Evolutionary conservation across 2,888 invertebrate genomes (phyloP), one percentile per base, ranked within the genome.

Genomic region (Bimastos eiseni): DNA sequence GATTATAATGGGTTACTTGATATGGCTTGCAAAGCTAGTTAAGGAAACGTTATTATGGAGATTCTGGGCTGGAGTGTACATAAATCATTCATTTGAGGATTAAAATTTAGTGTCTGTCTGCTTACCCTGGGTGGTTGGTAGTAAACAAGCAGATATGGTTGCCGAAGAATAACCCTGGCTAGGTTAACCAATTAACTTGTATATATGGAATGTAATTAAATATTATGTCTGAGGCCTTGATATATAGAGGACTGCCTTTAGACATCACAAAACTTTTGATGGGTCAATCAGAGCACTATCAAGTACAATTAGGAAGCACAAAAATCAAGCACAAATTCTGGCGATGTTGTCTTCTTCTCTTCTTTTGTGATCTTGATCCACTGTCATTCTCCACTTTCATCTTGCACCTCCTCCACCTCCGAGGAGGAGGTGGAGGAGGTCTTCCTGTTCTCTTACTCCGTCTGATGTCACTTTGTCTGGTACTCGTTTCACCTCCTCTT

Each of bases 121-220:
- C 70, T 70, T 6, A n/a, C 70, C 70, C 30, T 70, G 70, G 3
- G 70, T 70, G 30, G 70, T 70, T 70, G 70, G 30, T 70, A 70
- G n/a, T 70, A 70, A 70, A 70, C n/a, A 70, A 70, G 30, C 49
- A 8, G n/a, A 70, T 8, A 70, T 70, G 5, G 70, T 11, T 70
- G 70, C 0, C 8, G 70, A 70, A 70, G n/a, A n/a, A 70, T n/a
- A 70, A 70, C 70, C 70, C 70, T n/a, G n/a, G n/a, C 11, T n/a
- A 70, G 70, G 70, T 70, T n/a, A 70, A 70, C 70, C 70, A 70
- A 70, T 70, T 70, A 70, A 70, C 70, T 70, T 70, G n/a, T n/a
- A n/a, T 4, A 11, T n/a, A n/a, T 4, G 11, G 70, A 70, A 70
- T 6, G 11, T 70, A 70, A 70, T 70, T 70, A 70, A n/a, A 70